Base-by-base conservation (phyloP, 2,113 vertebrate genomes). In the Heptranchias perlo region DNA sequence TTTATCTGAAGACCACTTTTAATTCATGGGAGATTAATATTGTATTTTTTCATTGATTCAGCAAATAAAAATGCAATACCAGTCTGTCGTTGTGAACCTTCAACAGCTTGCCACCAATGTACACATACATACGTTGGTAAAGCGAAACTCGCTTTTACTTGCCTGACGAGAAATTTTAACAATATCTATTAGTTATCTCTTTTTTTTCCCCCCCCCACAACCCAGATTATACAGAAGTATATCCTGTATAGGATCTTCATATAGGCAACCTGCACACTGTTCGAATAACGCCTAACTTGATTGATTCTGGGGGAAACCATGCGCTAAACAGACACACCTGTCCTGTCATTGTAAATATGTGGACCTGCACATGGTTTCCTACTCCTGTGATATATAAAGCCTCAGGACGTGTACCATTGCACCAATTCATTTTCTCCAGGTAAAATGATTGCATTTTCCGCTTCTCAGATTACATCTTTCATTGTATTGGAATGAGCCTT, bases 21-120 rank as follows among this genome's bases (percentile, higher is more conserved):
- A 58, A 18, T 69, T 95, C 65, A 52, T 95, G 25, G 64, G 3
- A 95, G 35, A 73, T 95, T 69, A 67, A 49, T 95, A n/a, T 49
- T 94, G 93, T 95, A 69, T 73, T 95, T 95, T 95, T 95, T 73
- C 65, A 95, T 69, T 47, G 89, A 69, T 91, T 61, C 87, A 58
- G 39, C 65, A 49, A 95, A 95, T 69, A 95, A 67, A 82, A 69
- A 95, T 47, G 10, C 62, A 94, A 94, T 47, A 67, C 35, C 6
- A 10, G 61, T 65, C n/a, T 44, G 64, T 52, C 25, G 31, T 69
- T 95, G 16, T 95, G 28, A 82, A 82, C 49, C 35, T 16, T 35
- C 28, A 52, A 58, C 87, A 91, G 61, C 31, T 58, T 91, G 11
- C 47, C 47, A 35, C 11, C 44, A 1, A 21, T 95, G 64, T 69